Conservation (phyloP, 2,888 invertebrate species). For the Cryptocheilus praepositus region DNA sequence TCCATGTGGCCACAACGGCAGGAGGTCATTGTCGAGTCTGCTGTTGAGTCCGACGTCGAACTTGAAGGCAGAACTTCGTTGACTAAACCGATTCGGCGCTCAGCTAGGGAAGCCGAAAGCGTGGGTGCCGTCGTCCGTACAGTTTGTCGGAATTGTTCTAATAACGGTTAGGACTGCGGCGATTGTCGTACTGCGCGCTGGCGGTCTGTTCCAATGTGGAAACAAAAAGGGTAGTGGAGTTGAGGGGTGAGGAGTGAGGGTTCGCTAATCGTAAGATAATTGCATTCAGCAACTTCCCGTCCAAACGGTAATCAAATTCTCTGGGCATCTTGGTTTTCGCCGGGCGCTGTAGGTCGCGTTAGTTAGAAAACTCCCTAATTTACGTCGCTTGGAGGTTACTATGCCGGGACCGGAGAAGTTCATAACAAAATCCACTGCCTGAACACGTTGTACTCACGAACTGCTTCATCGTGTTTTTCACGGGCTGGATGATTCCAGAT, state of each 20-base stretch:
- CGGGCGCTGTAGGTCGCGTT: not conserved
- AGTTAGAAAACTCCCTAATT: constrained; percentile 21
- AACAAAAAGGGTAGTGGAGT: too few species aligned
- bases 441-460: too few species aligned
- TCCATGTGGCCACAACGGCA: too few species aligned
- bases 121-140: constrained; percentile 5
- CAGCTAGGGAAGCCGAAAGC: too few species aligned
- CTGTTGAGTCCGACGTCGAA: not conserved
- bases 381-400: not conserved
- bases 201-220: not conserved
- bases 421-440: not conserved
- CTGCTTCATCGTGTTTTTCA: too few species aligned
- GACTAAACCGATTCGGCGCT: not conserved
- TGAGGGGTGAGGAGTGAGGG: not conserved
- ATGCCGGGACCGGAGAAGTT: not conserved
- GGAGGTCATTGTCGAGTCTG: too few species aligned
- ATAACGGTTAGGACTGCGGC: constrained; percentile 39
- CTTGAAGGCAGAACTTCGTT: constrained; percentile 4
- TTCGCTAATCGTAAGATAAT: constrained; percentile 50
- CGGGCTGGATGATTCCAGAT: too few species aligned
- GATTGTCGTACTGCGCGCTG: constrained; percentile 14
- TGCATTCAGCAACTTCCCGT: constrained; percentile 38
- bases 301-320: constrained; percentile 48
- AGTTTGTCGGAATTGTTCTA: constrained; percentile 37
- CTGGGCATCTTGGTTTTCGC: constrained; percentile 32